Conservation (phyloP, 2,888 invertebrate species). For the Hemithea aestivaria region DNA sequence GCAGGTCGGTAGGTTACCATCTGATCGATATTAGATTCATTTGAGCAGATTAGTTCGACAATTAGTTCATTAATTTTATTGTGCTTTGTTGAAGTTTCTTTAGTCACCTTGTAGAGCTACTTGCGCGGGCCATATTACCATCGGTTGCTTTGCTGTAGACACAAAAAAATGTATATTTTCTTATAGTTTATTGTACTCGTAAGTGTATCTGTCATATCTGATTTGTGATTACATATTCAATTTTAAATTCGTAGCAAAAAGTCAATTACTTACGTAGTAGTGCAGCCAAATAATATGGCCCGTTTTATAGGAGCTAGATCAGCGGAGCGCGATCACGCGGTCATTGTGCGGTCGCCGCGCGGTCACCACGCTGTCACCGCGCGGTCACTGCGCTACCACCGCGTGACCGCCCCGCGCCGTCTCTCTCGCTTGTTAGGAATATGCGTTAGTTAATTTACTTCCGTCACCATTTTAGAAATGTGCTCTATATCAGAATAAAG, state of each 20-base stretch:
- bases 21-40: slow-evolving; percentile 76
- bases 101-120: slow-evolving; percentile 61
- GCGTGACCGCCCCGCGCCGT: slow-evolving; percentile 27
- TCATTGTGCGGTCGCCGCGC: slow-evolving; percentile 15
- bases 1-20: slow-evolving; percentile 64
- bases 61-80: slow-evolving; percentile 69
- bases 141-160: slow-evolving; percentile 13
- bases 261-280: slow-evolving; percentile 27
- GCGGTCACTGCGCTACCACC: slow-evolving; percentile 15
- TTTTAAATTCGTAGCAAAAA: slow-evolving; percentile 23
- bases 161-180: slow-evolving; percentile 8
- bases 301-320: slow-evolving; percentile 41
- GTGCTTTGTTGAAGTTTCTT: slow-evolving; percentile 62
- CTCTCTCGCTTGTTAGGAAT: slow-evolving; percentile 69
- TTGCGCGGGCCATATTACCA: slow-evolving; percentile 48
- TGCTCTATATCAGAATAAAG: slow-evolving; percentile 77
- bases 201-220: no score
- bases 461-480: slow-evolving; percentile 73
- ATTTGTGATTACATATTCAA: slow-evolving; percentile 21
- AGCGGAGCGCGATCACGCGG: slow-evolving; percentile 15
- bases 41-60: slow-evolving; percentile 69
- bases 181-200: slow-evolving; percentile 4
- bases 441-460: slow-evolving; percentile 68
- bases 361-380: slow-evolving; percentile 14
- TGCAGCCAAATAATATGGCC: slow-evolving; percentile 40